Evolutionary conservation across 1,140 invertebrate genomes (phyloP).

Genomic region (Pachyrhynchus sulphureomaculatus): DNA sequence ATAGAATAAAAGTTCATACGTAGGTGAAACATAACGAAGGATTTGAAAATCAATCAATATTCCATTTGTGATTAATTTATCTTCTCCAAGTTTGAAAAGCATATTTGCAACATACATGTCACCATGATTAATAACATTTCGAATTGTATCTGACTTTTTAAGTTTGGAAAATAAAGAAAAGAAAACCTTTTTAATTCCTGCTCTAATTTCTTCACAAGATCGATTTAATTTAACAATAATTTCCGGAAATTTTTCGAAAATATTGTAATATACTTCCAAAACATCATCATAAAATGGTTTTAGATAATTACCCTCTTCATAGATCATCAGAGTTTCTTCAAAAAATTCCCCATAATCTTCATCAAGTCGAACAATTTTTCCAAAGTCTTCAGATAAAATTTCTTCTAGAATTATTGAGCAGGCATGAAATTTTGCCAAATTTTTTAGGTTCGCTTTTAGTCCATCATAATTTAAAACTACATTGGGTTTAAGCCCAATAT

Average conservation of each 20-base stretch:
- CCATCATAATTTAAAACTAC: background rate
- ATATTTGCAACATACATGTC: too few relatives aligned
- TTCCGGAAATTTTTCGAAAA: too few relatives aligned
- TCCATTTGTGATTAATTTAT: background rate
- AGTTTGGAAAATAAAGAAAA: background rate
- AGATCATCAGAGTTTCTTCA: background rate
- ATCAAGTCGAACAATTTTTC: background rate
- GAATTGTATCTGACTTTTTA: background rate
- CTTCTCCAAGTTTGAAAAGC: background rate
- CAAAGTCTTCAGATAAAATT: background rate
- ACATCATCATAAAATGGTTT: too few relatives aligned
- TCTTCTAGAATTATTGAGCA: slow-evolving; percentile 13
- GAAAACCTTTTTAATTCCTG: background rate
- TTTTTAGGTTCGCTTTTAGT: background rate
- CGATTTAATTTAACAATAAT: too few relatives aligned
- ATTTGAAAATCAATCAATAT: slow-evolving; percentile 18
- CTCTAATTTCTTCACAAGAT: too few relatives aligned
- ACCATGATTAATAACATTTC: slow-evolving; percentile 16
- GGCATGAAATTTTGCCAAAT: slow-evolving; percentile 14
- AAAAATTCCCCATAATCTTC: slow-evolving; percentile 1
- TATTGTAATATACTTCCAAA: too few relatives aligned
- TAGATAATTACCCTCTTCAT: background rate
- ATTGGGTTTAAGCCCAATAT: background rate
- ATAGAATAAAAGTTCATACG: slow-evolving; percentile 1
- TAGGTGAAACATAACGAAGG: slow-evolving; percentile 1